Conservation (phyloP, 2,113 vertebrate species). For the Craseonycteris thonglongyai region DNA sequence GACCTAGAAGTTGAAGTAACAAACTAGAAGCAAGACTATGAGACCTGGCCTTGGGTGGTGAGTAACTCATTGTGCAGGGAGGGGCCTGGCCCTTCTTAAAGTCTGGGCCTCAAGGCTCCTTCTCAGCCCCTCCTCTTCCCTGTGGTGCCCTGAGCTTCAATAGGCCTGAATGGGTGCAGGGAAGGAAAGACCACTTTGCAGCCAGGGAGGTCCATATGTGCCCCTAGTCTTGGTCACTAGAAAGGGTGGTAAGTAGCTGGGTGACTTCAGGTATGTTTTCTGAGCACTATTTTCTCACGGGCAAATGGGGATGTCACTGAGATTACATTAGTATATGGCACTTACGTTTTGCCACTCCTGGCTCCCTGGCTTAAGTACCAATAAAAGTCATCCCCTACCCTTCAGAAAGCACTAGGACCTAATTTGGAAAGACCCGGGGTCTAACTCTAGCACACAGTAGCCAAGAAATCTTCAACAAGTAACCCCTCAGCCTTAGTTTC, state of each 20-base stretch:
- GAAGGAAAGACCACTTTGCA: neutral
- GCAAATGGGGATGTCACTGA: neutral
- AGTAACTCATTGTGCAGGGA: neutral
- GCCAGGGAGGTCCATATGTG: neutral
- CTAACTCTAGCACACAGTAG: neutral
- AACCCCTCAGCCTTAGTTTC: neutral
- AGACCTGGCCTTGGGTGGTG: neutral
- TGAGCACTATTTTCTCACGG: neutral
- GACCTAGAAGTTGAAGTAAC: neutral
- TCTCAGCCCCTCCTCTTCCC: neutral
- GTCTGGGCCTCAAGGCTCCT: neutral
- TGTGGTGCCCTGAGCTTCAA: neutral
- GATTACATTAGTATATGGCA: neutral
- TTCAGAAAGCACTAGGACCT: neutral
- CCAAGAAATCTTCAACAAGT: neutral
- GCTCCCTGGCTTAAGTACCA: neutral
- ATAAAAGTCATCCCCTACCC: neutral
- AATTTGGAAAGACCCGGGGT: fast-evolving
- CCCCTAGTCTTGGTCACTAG: neutral
- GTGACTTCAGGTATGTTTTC: neutral
- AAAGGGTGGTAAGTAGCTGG: neutral
- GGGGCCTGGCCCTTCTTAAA: neutral
- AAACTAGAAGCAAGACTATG: neutral
- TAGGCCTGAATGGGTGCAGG: neutral
- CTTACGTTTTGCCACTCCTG: neutral